Base-by-base conservation (phyloP, 2,797 vertebrate genomes). In the Syngnathus rostellatus region DNA sequence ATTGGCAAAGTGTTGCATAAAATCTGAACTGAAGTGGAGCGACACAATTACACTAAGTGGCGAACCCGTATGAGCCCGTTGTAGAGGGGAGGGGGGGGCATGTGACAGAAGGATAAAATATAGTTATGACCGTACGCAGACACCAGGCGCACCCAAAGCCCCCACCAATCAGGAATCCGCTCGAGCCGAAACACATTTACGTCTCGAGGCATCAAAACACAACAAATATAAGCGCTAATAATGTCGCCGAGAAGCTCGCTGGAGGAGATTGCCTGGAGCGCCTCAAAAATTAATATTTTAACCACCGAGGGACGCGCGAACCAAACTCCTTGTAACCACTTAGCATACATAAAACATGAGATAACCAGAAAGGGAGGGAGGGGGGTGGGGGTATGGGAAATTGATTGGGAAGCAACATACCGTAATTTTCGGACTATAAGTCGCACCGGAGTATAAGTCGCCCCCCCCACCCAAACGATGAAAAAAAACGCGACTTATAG, bases 281-380 rank as follows among this genome's bases (percentile, higher is more conserved):
- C 43, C 68, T 75, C 53, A 66, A 68, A 80, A 72, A 75, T 61
- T 75, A 81, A 80, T 83, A 75, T 83, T 80, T 83, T 72, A 83
- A 81, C 75, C 71, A 74, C 53, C 64, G 67, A 72, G 79, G 78
- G 78, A 82, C 53, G 70, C 68, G 72, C 68, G 75, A 80, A 78
- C 74, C 82, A 85, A 87, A 88, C 80, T 83, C 70, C 75, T 78
- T 61, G 72, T 85, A 83, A 87, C 67, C 77, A 81, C 79, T 84
- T 81, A 70, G 55, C 82, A 87, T 88, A 82, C 73, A 87, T 86
- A 82, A 85, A 81, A 80, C 75, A 88, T 81, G 83, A 86, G 77
- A 50, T n/a, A 70, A 75, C 60, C 58, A 21, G 51, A 25, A 61
- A 61, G 39, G 46, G 62, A 58, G 39, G 43, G 48, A 39, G 8